Conservation (phyloP, 1,140 invertebrate species). For the Sweltsa coloradensis region DNA sequence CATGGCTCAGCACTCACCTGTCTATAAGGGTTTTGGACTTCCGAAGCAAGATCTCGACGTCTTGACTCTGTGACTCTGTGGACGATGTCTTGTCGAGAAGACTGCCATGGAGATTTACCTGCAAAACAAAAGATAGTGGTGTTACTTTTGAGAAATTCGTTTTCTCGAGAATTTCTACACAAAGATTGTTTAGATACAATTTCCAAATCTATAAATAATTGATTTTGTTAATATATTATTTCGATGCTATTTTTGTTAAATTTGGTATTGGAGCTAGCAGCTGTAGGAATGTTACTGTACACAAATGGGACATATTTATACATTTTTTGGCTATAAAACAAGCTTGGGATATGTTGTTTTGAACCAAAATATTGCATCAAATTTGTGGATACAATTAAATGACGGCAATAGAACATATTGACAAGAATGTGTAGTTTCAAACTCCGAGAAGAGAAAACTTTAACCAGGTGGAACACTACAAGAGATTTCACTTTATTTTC, state of each 20-base stretch:
- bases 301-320: too few relatives aligned
- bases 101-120: constrained; percentile 26
- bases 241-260: not conserved
- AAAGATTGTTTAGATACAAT: not conserved
- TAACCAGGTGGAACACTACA: too few relatives aligned
- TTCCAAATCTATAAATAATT: not conserved
- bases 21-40: constrained; percentile 26
- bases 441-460: too few relatives aligned
- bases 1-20: constrained; percentile 15
- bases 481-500: too few relatives aligned
- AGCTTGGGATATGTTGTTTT: too few relatives aligned
- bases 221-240: not conserved
- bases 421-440: too few relatives aligned
- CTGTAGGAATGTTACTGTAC: not conserved
- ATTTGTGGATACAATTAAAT: too few relatives aligned
- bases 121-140: constrained; percentile 12
- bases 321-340: too few relatives aligned
- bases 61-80: constrained; percentile 23
- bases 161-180: not conserved
- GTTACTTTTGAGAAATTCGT: constrained; percentile 1
- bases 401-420: too few relatives aligned
- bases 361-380: too few relatives aligned
- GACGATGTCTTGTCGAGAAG: constrained; percentile 24
- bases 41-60: constrained; percentile 24
- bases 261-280: not conserved